phyloP scores from a whole-genome alignment of 2,888 invertebrate genomes.

The Neria commutata region DNA sequence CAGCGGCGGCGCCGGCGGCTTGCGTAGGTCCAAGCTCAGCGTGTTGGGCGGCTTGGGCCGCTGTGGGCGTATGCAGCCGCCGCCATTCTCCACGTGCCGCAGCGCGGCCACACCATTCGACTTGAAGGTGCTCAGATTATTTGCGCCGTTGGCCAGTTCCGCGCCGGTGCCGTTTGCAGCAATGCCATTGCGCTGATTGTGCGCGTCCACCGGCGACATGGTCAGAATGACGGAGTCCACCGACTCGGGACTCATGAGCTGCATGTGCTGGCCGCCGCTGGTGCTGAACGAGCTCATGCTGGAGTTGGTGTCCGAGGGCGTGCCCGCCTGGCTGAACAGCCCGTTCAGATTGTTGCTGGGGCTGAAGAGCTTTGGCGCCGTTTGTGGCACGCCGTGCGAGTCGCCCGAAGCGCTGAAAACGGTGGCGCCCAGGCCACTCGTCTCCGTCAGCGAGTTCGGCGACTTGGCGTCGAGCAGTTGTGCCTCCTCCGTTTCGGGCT shows the following conservation, averaged over 20 bases:
- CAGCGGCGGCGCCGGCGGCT: constrained; percentile 84
- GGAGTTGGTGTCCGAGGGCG: constrained; percentile 72
- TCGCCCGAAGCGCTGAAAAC: constrained; percentile 53
- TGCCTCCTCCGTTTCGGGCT: constrained; percentile 57
- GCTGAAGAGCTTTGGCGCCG: constrained; percentile 56
- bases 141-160: constrained; percentile 33
- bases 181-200: constrained; percentile 38
- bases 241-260: constrained; percentile 65
- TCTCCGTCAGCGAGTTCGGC: constrained; percentile 61
- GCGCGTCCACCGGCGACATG: constrained; percentile 70
- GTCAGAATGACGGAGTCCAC: constrained; percentile 76
- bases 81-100: constrained; percentile 50
- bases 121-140: constrained; percentile 72
- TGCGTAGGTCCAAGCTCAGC: constrained; percentile 69
- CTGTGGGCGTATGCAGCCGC: constrained; percentile 65
- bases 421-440: constrained; percentile 61
- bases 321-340: constrained; percentile 61
- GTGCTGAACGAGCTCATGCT: constrained; percentile 77
- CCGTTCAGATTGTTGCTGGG: constrained; percentile 51
- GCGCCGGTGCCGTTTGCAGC: constrained; percentile 34
- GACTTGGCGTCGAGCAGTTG: constrained; percentile 57
- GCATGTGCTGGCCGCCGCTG: constrained; percentile 62
- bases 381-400: constrained; percentile 31
- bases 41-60: constrained; percentile 85
- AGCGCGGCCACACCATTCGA: constrained; percentile 64